Evolutionary conservation across 1,140 invertebrate genomes (phyloP), one percentile per base, ranked within the genome.

Genomic region (Eumaeus atala): DNA sequence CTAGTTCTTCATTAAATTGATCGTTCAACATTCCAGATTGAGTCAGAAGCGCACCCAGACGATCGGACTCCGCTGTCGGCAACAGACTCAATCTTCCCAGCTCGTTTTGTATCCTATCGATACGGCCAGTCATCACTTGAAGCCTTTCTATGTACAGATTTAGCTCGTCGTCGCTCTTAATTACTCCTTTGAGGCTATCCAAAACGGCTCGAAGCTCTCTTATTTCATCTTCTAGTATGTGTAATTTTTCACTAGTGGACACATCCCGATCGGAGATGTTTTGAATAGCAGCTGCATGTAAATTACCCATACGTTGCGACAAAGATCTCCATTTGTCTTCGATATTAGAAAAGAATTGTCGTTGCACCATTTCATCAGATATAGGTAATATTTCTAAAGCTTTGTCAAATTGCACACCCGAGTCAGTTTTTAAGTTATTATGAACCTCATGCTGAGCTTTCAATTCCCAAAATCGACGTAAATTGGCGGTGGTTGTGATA

Each of bases 401-500:
- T 61, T 93, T 92, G 62, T 96, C 93, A 67, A 96, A 92, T 51
- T 92, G 91, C 16, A 90, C 86, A 16, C 90, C 90, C 0, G 92
- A 91, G 67, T 95, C 93, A 51, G 92, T 92, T 50, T 91, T 89
- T 21, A 95, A 89, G 49, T 92, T 92, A 64, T 94, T 95, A 70
- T 95, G 91, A n/a, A 95, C 91, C 88, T 95, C 95, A 67, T 94
- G 93, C 66, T 96, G 94, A 0, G 94, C 95, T 81, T 95, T 96
- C 37, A 96, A 77, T 85, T 96, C 95, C 94, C 95, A 96, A 77
- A 95, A 95, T 64, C 93, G 90, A 62, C 93, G 90, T 78, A 95
- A 91, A 62, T 94, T 91, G 51, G 91, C 90, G 35, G 91, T 91
- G 12, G 90, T 90, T 38, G 90, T 90, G 5, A 90, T 72, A 12